phyloP scores from a whole-genome alignment of 2,797 vertebrate genomes.

The Phyllotis vaccarum region DNA sequence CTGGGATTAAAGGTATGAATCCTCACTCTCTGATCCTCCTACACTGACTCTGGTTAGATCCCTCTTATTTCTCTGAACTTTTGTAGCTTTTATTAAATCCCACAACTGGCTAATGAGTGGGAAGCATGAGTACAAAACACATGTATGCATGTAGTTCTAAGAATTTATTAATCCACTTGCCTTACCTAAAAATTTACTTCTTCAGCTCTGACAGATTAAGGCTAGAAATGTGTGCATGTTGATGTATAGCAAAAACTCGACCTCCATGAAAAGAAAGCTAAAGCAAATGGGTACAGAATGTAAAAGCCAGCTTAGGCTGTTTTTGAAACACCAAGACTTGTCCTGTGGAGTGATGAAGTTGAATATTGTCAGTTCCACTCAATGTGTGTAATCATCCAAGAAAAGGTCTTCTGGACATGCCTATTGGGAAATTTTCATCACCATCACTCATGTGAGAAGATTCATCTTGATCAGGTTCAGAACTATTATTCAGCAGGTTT shows the following conservation, averaged over 20 bases:
- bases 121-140: background rate
- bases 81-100: no score
- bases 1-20: no score
- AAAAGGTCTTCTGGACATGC: background rate
- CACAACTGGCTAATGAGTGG: background rate
- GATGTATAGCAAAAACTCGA: rapidly evolving
- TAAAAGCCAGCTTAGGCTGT: background rate
- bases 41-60: no score
- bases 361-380: background rate
- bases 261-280: background rate
- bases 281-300: background rate
- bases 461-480: background rate
- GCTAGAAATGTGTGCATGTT: background rate
- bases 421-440: background rate
- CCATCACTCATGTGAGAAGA: background rate
- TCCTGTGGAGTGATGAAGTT: background rate
- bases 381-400: background rate
- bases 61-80: no score
- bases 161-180: background rate
- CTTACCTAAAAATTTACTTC: background rate
- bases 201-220: background rate
- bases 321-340: background rate
- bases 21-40: no score
- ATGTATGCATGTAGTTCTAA: no score
- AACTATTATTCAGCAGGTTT: background rate